Conservation (phyloP, 2,797 vertebrate species). For the Pampus argenteus region DNA sequence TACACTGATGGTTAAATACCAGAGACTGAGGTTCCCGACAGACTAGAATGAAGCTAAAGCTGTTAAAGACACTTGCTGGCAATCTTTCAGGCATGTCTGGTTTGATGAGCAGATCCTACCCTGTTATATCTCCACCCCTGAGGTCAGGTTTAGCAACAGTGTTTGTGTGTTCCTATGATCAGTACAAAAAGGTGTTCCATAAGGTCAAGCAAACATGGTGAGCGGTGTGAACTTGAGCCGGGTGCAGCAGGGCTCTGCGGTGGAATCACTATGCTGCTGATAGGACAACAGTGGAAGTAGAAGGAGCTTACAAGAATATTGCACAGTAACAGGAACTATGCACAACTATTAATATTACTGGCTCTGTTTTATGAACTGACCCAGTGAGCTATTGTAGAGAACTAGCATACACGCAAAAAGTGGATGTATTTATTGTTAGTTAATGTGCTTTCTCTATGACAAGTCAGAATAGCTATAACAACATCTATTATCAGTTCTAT, state of each 20-base stretch:
- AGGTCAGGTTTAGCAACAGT: constrained; percentile 30
- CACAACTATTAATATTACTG: no score
- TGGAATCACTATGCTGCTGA: background rate
- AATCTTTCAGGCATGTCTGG: background rate
- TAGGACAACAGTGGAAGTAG: background rate
- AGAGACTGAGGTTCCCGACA: background rate
- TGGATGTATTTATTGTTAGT: background rate
- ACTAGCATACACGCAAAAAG: background rate
- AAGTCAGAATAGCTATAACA: background rate
- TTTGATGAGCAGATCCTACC: background rate
- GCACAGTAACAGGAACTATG: no score
- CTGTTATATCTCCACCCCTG: background rate
- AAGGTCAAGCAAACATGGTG: constrained; percentile 40
- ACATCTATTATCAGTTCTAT: background rate
- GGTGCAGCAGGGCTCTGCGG: background rate
- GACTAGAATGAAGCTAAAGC: background rate
- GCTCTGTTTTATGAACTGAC: no score
- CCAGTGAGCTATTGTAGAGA: no score
- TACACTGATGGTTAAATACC: no score
- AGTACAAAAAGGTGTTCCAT: constrained; percentile 29
- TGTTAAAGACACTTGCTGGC: background rate
- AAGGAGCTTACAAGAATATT: background rate
- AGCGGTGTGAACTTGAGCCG: constrained; percentile 26
- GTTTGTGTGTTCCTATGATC: constrained; percentile 46
- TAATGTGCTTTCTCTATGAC: no score